Evolutionary conservation across 2,113 vertebrate genomes (phyloP), one percentile per base, ranked within the genome.

Genomic region (Scomber scombrus): DNA sequence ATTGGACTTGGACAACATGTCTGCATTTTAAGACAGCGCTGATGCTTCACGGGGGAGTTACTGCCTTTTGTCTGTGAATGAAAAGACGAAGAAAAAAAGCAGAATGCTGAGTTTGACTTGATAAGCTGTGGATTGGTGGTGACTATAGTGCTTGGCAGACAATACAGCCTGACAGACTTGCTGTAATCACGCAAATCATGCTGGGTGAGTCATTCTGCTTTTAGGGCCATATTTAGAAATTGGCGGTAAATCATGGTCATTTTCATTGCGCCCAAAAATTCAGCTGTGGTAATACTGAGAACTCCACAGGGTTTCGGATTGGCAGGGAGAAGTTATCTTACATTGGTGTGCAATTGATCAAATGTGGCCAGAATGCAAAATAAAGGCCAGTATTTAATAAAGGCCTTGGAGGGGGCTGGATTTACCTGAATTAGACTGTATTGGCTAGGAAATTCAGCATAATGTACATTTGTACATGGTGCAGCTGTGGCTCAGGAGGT

Each of bases 141-240:
- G 78, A 67, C 57, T 78, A 21, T 71, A 82, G 74, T 69, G 85
- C 43, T 78, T 84, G 87, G 90, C 88, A 74, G 70, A 75, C 71
- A 83, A 81, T 68, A 21, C 56, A 58, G 66, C 45, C 72, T 73
- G 71, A 84, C 85, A 91, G 81, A 78, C 77, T 40, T 54, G 23
- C 72, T 15, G 47, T 80, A 85, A 87, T 84, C 78, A 84, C 64
- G 69, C 74, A 82, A 79, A 85, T 84, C 80, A 57, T 18, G 26
- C 61, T 62, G 67, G 57, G 46, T 88, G 87, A 87, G 60, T 87
- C 90, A 91, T 76, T 82, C 78, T 34, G 74, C 79, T 69, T 80
- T 57, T 23, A 57, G 63, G 45, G 70, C 52, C 77, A 64, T 66
- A 68, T 86, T 89, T 84, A 67, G 65, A 82, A 73, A 82, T 26